Evolutionary conservation across 2,113 vertebrate species (phyloP).

Genomic region (Bubo scandiacus): DNA sequence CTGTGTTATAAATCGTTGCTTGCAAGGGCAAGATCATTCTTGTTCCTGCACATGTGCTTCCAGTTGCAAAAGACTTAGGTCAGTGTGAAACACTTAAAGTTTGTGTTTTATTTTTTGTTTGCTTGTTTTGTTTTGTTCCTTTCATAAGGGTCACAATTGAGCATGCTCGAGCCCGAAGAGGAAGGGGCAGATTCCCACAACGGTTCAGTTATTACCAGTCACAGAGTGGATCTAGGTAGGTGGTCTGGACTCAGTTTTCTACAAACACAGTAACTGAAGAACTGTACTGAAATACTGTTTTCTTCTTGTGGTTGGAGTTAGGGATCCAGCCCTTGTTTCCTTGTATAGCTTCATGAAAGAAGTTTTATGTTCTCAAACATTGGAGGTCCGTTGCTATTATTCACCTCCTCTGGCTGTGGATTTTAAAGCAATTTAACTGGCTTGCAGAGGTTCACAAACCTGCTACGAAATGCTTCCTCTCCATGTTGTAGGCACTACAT

Average conservation of each 20-base stretch:
- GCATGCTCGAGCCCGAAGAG: constrained; percentile 83
- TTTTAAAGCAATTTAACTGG: not conserved
- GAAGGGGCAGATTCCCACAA: constrained; percentile 79
- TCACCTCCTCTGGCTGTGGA: not conserved
- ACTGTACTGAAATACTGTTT: not conserved
- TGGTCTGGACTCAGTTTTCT: not conserved
- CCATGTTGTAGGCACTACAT: not conserved
- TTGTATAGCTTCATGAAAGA: not conserved
- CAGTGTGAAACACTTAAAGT: not conserved
- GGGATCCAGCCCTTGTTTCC: not conserved
- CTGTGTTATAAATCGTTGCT: not conserved
- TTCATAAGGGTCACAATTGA: constrained; percentile 85
- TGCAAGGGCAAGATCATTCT: not conserved
- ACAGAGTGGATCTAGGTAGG: constrained; percentile 84
- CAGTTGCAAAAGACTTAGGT: not conserved
- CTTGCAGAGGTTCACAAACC: not conserved
- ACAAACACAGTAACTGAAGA: not conserved
- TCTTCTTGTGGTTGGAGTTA: not conserved
- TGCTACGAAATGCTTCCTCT: not conserved
- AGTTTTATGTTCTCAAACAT: not conserved
- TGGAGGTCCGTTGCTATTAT: not conserved
- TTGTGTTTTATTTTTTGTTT: not conserved
- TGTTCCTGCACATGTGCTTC: not conserved
- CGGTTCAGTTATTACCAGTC: constrained; percentile 85
- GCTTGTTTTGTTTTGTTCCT: not conserved